phyloP scores from a whole-genome alignment of 2,888 invertebrate species.

The Coenonympha glycerion region DNA sequence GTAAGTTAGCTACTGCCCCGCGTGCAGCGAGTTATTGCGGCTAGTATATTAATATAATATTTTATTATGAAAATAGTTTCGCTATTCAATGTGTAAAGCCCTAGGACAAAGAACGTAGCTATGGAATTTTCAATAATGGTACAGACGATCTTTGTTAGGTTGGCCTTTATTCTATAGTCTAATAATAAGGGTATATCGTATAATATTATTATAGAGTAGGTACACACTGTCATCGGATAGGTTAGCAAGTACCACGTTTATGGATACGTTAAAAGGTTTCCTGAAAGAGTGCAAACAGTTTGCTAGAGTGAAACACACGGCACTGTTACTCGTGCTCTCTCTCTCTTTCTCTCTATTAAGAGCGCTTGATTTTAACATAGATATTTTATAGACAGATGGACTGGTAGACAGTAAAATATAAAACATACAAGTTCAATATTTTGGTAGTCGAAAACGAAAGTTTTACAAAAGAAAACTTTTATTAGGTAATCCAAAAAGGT shows the following conservation, averaged over 20 bases:
- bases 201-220: background rate
- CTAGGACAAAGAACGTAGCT: background rate
- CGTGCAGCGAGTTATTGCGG: too few species aligned
- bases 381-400: too few species aligned
- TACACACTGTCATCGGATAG: background rate
- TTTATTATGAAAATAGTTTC: background rate
- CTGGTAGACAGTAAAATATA: too few species aligned
- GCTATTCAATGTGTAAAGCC: background rate
- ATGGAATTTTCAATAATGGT: conserved; percentile 11
- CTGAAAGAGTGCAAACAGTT: background rate
- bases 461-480: too few species aligned
- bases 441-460: too few species aligned
- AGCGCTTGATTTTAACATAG: too few species aligned
- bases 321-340: too few species aligned
- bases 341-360: too few species aligned
- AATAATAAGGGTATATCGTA: background rate
- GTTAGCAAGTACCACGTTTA: background rate
- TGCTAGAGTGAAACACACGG: background rate
- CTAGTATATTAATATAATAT: too few species aligned
- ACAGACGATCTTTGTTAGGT: background rate
- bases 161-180: background rate
- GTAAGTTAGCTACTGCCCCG: too few species aligned
- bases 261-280: background rate
- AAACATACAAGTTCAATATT: too few species aligned
- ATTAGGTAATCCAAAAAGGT: too few species aligned